Evolutionary conservation across 2,888 invertebrate genomes (phyloP).

Genomic region (Cephus pygmeus): DNA sequence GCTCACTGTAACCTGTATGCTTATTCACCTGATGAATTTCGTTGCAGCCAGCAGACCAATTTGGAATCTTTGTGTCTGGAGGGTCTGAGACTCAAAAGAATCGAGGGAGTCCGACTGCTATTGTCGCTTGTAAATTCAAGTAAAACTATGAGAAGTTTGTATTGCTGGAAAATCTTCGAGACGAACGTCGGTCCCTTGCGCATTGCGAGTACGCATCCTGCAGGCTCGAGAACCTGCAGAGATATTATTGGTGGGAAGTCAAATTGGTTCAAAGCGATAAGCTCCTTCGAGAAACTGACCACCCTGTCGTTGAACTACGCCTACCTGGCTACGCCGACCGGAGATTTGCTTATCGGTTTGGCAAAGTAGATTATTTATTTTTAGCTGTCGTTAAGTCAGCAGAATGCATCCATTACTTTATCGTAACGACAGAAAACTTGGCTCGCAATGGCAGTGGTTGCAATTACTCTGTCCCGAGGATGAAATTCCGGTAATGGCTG

Average conservation of each 20-base stretch:
- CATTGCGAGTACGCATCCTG: conserved; percentile 17
- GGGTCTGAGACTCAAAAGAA: conserved; percentile 34
- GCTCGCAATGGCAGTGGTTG: conserved; percentile 41
- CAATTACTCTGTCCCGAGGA: conserved; percentile 37
- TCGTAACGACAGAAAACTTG: conserved; percentile 30
- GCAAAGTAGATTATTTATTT: conserved; percentile 31
- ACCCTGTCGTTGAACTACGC: conserved; percentile 44
- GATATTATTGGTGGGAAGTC: conserved; percentile 26
- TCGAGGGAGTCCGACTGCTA: conserved; percentile 38
- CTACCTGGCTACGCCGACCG: conserved; percentile 44
- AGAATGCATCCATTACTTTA: background rate
- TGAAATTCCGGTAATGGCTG: conserved; percentile 25
- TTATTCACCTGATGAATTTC: background rate
- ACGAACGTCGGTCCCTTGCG: conserved; percentile 32
- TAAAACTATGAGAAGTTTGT: conserved; percentile 37
- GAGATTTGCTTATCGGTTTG: conserved; percentile 40
- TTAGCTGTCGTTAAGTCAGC: no score
- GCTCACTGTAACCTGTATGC: no score
- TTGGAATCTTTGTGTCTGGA: conserved; percentile 42
- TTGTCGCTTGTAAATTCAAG: conserved; percentile 39
- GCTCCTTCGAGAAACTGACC: conserved; percentile 36
- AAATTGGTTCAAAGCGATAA: conserved; percentile 41
- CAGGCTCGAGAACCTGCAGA: conserved; percentile 25
- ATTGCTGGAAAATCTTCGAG: conserved; percentile 44
- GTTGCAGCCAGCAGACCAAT: conserved; percentile 32